Conservation (phyloP, 2,113 vertebrate genomes). For the Callospermophilus lateralis region DNA sequence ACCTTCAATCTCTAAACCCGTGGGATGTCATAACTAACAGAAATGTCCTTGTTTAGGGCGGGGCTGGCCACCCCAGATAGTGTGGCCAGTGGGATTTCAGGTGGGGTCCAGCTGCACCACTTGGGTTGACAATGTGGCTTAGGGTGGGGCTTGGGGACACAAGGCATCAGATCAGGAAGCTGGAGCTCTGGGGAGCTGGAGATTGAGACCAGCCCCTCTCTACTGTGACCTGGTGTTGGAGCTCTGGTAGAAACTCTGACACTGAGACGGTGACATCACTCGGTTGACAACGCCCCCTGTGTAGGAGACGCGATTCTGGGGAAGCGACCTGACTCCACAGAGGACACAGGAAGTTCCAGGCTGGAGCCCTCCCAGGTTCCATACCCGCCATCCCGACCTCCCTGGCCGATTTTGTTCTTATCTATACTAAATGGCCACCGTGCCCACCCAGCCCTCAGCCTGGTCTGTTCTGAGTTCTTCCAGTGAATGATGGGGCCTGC, state of each 20-base stretch:
- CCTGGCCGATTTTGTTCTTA: not conserved
- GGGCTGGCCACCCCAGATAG: not conserved
- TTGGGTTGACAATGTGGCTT: too few relatives aligned
- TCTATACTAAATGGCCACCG: not conserved
- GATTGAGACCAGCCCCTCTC: too few relatives aligned
- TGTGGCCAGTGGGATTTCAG: not conserved
- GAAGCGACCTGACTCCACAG: too few relatives aligned
- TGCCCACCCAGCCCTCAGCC: not conserved
- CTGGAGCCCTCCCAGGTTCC: not conserved
- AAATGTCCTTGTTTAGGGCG: not conserved
- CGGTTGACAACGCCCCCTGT: too few relatives aligned
- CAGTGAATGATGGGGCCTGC: not conserved
- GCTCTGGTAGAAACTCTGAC: too few relatives aligned
- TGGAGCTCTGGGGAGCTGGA: not conserved
- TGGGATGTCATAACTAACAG: not conserved
- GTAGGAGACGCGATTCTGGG: not conserved
- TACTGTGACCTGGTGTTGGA: too few relatives aligned
- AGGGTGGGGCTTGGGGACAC: too few relatives aligned
- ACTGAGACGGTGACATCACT: not conserved
- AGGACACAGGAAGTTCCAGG: not conserved
- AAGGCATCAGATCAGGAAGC: too few relatives aligned
- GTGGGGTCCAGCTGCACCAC: too few relatives aligned
- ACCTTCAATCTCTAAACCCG: not conserved
- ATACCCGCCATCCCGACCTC: too few relatives aligned
- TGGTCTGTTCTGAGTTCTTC: not conserved